Conservation (phyloP, 2,113 vertebrate species). For the Trichomycterus rosablanca region DNA sequence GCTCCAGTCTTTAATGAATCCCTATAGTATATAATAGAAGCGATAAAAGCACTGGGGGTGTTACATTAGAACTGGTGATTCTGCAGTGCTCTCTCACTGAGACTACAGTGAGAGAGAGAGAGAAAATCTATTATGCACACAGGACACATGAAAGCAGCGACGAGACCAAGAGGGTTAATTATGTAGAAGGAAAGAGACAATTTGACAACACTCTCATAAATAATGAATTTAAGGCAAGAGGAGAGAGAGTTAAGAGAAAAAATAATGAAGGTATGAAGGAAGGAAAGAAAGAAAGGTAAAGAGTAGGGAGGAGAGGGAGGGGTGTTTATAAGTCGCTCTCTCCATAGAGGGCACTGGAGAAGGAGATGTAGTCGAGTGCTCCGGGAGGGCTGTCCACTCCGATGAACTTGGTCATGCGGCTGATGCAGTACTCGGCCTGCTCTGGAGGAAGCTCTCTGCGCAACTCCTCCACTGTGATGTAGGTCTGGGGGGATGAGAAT, state of each 20-base stretch:
- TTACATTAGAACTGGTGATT: conserved; percentile 21
- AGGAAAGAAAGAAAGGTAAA: conserved; percentile 38
- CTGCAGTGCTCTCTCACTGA: neutral
- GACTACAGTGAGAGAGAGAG: conserved; percentile 12
- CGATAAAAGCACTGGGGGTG: conserved; percentile 11
- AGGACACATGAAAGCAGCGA: conserved; percentile 25
- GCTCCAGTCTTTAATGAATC: conserved; percentile 4
- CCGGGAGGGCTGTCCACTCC: conserved; percentile 62
- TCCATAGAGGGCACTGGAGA: conserved; percentile 87
- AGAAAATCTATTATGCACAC: neutral
- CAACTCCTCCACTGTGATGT: conserved; percentile 83
- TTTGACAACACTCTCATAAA: neutral
- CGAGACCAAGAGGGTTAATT: conserved; percentile 30
- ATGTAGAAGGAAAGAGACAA: conserved; percentile 28
- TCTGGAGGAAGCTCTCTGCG: conserved; percentile 80
- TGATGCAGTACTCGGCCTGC: conserved; percentile 90
- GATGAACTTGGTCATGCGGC: conserved; percentile 79
- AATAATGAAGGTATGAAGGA: conserved; percentile 3
- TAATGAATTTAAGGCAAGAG: conserved; percentile 14
- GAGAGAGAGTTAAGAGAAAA: neutral
- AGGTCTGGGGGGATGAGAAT: conserved; percentile 53
- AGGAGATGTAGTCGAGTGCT: conserved; percentile 87
- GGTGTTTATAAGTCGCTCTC: conserved; percentile 84
- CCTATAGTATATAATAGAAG: neutral
- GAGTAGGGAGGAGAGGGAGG: conserved; percentile 6